Conservation (phyloP, 2,888 invertebrate genomes). For the Drosophila atroscutellata region DNA sequence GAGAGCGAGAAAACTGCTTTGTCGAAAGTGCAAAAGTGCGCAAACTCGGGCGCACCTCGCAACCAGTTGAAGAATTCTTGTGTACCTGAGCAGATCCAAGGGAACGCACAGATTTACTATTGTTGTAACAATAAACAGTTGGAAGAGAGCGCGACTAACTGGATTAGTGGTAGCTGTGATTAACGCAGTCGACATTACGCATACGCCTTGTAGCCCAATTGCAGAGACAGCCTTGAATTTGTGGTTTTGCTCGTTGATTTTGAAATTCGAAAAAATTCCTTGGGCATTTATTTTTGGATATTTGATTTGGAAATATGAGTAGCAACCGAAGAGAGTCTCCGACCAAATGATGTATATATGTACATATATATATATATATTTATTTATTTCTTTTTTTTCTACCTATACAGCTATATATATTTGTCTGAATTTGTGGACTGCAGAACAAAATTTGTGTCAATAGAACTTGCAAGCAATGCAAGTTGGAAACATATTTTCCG, state of each 20-base stretch:
- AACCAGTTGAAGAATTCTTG: conserved; percentile 5
- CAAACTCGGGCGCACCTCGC: conserved; percentile 68
- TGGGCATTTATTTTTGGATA: conserved; percentile 62
- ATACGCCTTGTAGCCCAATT: conserved; percentile 44
- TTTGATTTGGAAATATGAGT: conserved; percentile 83
- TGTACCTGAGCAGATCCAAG: conserved; percentile 37
- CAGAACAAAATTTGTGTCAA: conserved; percentile 72
- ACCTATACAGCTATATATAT: conserved; percentile 27
- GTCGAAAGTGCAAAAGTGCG: conserved; percentile 53
- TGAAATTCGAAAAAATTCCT: conserved; percentile 51
- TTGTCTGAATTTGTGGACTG: conserved; percentile 16
- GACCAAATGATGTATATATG: background rate
- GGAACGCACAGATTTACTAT: background rate
- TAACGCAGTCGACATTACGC: conserved; percentile 33
- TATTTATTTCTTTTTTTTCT: conserved; percentile 16
- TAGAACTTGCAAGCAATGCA: conserved; percentile 80
- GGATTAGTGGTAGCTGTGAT: conserved; percentile 1
- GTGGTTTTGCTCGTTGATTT: conserved; percentile 48
- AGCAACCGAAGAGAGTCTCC: conserved; percentile 30
- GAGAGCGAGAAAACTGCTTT: conserved; percentile 62
- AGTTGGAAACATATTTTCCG: conserved; percentile 52
- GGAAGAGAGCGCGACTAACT: conserved; percentile 21
- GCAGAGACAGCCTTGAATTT: conserved; percentile 64
- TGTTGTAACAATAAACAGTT: conserved; percentile 3
- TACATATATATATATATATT: background rate